These are phyloP conservation scores for Onychostoma macrolepis DNA, from an alignment of 2,113 vertebrate species.

Conservation along the genomic window DNA sequence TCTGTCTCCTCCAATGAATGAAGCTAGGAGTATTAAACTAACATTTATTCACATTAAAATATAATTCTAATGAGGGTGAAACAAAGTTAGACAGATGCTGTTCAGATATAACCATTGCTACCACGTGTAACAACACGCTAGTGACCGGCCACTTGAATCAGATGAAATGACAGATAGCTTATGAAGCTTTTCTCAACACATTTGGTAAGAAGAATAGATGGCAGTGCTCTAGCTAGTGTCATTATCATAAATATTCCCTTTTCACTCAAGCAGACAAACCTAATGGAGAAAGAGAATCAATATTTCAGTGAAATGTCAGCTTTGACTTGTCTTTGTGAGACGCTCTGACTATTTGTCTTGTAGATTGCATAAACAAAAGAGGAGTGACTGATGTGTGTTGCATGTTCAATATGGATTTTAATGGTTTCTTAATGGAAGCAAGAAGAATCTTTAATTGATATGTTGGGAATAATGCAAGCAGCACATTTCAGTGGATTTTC, in stretches of 20 bases:
- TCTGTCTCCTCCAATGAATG: neutral
- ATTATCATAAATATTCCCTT: slow-evolving; percentile 37
- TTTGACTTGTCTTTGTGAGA: slow-evolving; percentile 27
- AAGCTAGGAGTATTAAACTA: neutral
- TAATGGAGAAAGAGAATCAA: slow-evolving; percentile 41
- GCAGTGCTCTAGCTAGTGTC: neutral
- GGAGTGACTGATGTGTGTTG: neutral
- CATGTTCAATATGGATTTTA: slow-evolving; percentile 14
- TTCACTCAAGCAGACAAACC: neutral
- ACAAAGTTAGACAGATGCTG: neutral
- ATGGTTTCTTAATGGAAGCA: slow-evolving; percentile 25
- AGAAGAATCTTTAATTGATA: slow-evolving; percentile 31
- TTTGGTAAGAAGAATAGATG: neutral
- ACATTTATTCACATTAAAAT: neutral
- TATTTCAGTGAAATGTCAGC: slow-evolving; percentile 38
- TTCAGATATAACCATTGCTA: neutral
- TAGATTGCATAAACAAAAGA: slow-evolving; percentile 37
- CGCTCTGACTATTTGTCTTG: slow-evolving; percentile 16
- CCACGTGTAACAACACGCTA: neutral
- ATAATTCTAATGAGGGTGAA: neutral
- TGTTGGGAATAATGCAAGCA: neutral
- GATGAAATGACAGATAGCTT: neutral
- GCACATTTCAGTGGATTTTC: slow-evolving; percentile 12
- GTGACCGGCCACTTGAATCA: neutral
- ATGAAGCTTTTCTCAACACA: slow-evolving; percentile 4